A percentile compares a stretch with the other conserved stretches of the same genome.
Evolutionary conservation across 2,797 vertebrate species (phyloP).

Genomic region (Spheniscus humboldti): DNA sequence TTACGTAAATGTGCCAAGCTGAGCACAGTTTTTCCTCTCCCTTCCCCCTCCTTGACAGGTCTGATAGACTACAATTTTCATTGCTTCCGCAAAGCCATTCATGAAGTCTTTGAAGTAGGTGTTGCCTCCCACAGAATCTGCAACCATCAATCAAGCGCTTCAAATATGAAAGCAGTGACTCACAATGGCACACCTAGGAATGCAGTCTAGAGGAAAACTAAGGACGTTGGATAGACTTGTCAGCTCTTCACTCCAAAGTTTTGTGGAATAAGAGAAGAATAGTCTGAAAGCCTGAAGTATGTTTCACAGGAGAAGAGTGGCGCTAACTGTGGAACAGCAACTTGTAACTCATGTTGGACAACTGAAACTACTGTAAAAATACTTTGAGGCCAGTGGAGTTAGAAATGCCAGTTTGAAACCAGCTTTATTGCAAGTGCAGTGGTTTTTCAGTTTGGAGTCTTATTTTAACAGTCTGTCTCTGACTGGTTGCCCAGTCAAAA

Average conservation of each 20-base stretch:
- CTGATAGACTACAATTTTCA: constrained; percentile 99
- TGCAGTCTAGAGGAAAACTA: constrained; percentile 80
- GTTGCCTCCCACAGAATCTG: constrained; percentile 85
- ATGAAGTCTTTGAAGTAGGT: constrained; percentile 98
- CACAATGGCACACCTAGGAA: constrained; percentile 94
- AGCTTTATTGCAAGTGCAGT: constrained; percentile 23
- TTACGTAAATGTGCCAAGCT: neutral
- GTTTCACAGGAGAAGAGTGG: constrained; percentile 47
- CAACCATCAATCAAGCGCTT: constrained; percentile 80
- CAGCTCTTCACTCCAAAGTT: constrained; percentile 66
- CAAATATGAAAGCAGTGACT: constrained; percentile 88
- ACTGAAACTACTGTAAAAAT: constrained; percentile 64
- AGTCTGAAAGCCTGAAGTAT: constrained; percentile 54
- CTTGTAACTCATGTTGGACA: constrained; percentile 45
- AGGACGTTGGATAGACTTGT: constrained; percentile 25
- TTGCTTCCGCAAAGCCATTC: constrained; percentile 99
- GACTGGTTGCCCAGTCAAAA: constrained; percentile 46
- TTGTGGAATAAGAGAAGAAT: constrained; percentile 48
- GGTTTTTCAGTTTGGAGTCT: constrained; percentile 55
- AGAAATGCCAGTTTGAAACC: constrained; percentile 10
- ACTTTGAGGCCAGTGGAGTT: constrained; percentile 54
- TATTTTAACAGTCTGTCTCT: constrained; percentile 45
- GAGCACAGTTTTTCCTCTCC: neutral
- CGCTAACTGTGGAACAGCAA: constrained; percentile 51
- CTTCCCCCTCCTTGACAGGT: constrained; percentile 72